Percentiles rank a stretch among this genome's conserved stretches.
These are phyloP conservation scores for Neodiprion virginianus DNA, from an alignment of 1,140 invertebrate species.

Conservation along the genomic window DNA sequence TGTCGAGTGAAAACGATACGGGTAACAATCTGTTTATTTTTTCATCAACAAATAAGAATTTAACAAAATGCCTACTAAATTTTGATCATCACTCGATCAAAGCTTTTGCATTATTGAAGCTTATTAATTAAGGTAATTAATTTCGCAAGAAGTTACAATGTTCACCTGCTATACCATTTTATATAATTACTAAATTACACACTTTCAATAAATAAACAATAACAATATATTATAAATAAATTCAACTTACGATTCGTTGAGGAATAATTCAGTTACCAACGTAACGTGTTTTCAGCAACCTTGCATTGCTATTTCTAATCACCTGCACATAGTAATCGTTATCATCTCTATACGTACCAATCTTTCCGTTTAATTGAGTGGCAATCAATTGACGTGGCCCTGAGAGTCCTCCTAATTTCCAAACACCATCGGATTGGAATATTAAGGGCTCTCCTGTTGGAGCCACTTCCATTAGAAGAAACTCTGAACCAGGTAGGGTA, in stretches of 20 bases:
- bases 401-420: conserved; percentile 41
- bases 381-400: conserved; percentile 33
- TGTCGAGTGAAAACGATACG: too few species aligned
- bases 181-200: background rate
- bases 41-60: too few species aligned
- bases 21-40: too few species aligned
- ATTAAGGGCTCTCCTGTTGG: conserved; percentile 40
- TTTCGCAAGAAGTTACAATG: background rate
- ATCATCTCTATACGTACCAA: conserved; percentile 28
- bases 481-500: conserved; percentile 31
- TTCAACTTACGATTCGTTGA: conserved; percentile 4
- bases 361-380: conserved; percentile 29
- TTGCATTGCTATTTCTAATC: conserved; percentile 21
- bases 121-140: too few species aligned
- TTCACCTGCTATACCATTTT: background rate
- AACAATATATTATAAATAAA: background rate
- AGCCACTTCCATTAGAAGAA: conserved; percentile 25
- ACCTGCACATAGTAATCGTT: conserved; percentile 33
- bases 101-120: too few species aligned
- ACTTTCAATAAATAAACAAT: background rate
- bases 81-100: too few species aligned
- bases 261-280: conserved; percentile 21
- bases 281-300: conserved; percentile 29
- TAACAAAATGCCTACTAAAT: too few species aligned
- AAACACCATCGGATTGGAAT: conserved; percentile 42